Base-by-base conservation (phyloP, 2,797 vertebrate species). In the Pterois miles region DNA sequence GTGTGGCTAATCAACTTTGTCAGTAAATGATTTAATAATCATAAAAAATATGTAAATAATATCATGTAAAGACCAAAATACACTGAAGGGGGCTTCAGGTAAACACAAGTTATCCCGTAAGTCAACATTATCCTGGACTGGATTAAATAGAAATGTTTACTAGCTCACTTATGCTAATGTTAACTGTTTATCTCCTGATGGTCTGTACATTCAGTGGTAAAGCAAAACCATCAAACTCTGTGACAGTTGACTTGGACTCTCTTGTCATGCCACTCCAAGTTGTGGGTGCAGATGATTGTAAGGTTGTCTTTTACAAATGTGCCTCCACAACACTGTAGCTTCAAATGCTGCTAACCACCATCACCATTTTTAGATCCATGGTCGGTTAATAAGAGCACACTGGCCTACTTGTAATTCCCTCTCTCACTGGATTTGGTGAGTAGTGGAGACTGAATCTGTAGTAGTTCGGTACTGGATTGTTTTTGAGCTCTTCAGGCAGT, bases 331-430 rank as follows among this genome's bases (percentile, higher is more conserved):
- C 22, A 25, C 58, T 7, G 1, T 25, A 56, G 25, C 40, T 40
- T 43, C 68, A 71, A 68, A 73, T n/a, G n/a, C 65, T 74, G 77
- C 52, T 40, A 18, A 40, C 64, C 57, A 40, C 46, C 12, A 14
- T 9, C 6, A 2, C 71, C 80, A 57, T 88, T 81, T 89, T 81
- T 85, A 82, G 79, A 57, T 64, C 22, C 48, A 36, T 9, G 56
- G 78, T 68, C 36, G 34, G 69, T 76, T 76, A 70, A 85, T 59
- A 52, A 25, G 57, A 80, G 48, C 64, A 71, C 66, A 52, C 58
- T 76, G 81, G 36, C 79, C 81, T 84, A 85, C 63, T 79, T 84
- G 56, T 82, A 10, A 48, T 50, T 74, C 20, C 43, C n/a, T 34
- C 13, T 65, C 67, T 76, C 53, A 80, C n/a, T n/a, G n/a, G 69